Percentiles rank a stretch among this genome's conserved stretches.
Conservation (phyloP, 2,113 vertebrate species). For the Proteles cristata region DNA sequence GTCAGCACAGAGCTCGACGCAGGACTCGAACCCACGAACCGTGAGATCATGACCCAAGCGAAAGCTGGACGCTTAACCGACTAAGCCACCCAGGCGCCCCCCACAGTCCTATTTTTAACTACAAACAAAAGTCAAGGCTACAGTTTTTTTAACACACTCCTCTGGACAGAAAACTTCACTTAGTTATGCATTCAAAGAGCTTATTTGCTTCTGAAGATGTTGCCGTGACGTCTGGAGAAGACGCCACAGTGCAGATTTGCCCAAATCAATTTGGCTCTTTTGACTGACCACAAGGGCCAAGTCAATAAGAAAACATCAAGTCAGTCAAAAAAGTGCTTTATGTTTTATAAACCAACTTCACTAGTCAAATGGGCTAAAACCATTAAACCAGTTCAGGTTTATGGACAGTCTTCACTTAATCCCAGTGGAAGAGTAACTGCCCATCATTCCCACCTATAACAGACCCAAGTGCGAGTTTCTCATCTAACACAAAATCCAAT, state of each 20-base stretch:
- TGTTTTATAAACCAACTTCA: conserved; percentile 22
- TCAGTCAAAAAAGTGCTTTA: conserved; percentile 7
- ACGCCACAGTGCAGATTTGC: not conserved
- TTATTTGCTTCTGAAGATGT: conserved; percentile 1
- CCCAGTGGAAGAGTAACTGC: not conserved
- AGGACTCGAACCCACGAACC: too few species aligned
- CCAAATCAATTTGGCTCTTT: not conserved
- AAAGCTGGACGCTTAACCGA: too few species aligned
- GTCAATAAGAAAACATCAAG: conserved; percentile 52
- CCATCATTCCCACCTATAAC: not conserved
- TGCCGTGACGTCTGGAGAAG: not conserved
- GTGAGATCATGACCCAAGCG: too few species aligned
- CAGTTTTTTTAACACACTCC: not conserved
- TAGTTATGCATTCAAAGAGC: not conserved
- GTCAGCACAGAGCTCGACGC: too few species aligned
- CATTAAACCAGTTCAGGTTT: not conserved
- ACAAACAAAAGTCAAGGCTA: not conserved
- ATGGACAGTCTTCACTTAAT: not conserved
- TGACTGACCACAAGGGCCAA: not conserved
- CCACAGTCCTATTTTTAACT: conserved; percentile 43
- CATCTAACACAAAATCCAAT: not conserved
- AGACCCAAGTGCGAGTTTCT: not conserved
- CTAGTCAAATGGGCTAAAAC: conserved; percentile 17
- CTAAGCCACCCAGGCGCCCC: too few species aligned
- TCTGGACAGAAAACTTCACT: not conserved